These are phyloP conservation scores for Pollimyrus isidori DNA, from an alignment of 2,113 vertebrate species.

Conservation along the genomic window DNA sequence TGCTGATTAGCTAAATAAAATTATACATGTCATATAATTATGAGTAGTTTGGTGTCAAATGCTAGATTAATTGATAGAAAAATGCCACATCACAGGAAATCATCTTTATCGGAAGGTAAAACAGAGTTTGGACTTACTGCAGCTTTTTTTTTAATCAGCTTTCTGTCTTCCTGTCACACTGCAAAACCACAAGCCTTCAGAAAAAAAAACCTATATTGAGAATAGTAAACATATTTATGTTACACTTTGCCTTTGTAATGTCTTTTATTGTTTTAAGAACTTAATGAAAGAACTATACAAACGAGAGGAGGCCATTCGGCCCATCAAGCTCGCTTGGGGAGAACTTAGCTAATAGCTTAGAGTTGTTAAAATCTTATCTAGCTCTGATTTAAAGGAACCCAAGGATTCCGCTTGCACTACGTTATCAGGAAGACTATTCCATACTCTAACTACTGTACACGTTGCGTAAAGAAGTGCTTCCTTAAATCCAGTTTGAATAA, in stretches of 20 bases:
- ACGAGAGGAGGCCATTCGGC: too few species aligned
- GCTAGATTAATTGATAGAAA: conserved; percentile 33
- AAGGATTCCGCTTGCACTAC: too few species aligned
- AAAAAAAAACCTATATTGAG: not conserved
- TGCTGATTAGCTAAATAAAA: not conserved
- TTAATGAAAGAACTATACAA: too few species aligned
- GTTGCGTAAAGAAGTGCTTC: too few species aligned
- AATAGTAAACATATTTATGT: not conserved
- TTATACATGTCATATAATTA: not conserved
- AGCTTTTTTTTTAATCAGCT: not conserved
- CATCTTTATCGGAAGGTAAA: conserved; percentile 20
- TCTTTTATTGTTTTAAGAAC: not conserved
- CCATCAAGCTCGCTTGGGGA: too few species aligned
- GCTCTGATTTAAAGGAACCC: too few species aligned
- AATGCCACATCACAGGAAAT: conserved; percentile 43
- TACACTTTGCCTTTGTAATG: not conserved
- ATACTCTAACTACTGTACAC: too few species aligned
- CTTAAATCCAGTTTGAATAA: too few species aligned
- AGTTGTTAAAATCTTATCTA: too few species aligned
- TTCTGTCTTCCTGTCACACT: not conserved
- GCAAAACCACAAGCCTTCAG: not conserved
- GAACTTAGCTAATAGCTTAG: too few species aligned
- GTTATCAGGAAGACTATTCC: too few species aligned
- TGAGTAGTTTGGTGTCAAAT: not conserved
- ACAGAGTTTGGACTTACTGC: not conserved